These are phyloP conservation scores for Dione juno DNA, from an alignment of 2,888 invertebrate species.

Conservation along the genomic window DNA sequence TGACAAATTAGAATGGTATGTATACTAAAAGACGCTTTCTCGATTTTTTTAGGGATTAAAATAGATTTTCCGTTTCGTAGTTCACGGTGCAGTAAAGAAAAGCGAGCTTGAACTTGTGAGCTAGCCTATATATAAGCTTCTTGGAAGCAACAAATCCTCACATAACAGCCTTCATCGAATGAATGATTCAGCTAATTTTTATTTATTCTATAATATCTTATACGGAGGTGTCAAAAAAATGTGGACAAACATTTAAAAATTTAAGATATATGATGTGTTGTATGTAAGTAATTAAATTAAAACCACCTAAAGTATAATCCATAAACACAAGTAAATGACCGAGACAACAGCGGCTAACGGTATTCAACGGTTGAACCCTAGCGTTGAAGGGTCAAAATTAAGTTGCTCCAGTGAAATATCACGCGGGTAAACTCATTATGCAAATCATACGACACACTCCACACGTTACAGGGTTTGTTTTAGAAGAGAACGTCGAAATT, in stretches of 20 bases:
- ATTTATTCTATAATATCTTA: no score
- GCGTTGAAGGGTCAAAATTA: constrained; percentile 26
- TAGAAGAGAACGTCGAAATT: constrained; percentile 23
- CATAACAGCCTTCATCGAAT: no score
- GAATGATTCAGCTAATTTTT: background rate
- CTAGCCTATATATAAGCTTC: no score
- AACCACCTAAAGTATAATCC: background rate
- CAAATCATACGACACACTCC: constrained; percentile 34
- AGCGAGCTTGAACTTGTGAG: no score
- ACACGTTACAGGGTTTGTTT: constrained; percentile 34
- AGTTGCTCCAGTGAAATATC: constrained; percentile 37
- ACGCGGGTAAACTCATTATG: constrained; percentile 40
- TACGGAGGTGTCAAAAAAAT: no score
- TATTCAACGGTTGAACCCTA: background rate
- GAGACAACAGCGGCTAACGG: background rate
- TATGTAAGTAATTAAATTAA: background rate
- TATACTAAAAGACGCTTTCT: no score
- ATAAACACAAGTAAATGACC: background rate
- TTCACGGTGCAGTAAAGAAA: no score
- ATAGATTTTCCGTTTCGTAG: no score
- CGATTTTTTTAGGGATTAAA: no score
- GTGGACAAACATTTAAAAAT: no score
- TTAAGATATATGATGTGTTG: background rate
- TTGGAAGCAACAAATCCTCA: no score
- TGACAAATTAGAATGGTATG: no score